Conservation (phyloP, 2,797 vertebrate species). For the Micropoecilia bifurca region DNA sequence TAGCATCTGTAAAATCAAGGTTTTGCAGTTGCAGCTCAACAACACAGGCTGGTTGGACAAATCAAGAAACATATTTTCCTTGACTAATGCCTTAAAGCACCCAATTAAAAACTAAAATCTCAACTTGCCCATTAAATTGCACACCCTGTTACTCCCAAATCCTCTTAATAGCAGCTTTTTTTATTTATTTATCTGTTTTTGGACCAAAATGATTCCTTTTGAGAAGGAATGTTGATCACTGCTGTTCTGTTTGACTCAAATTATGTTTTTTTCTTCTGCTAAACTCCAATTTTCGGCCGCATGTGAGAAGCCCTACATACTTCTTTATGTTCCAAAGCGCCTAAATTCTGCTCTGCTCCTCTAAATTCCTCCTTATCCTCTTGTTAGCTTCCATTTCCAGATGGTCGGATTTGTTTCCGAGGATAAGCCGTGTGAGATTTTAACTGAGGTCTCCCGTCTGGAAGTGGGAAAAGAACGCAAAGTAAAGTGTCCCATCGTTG, state of each 20-base stretch:
- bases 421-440: slow-evolving; percentile 65
- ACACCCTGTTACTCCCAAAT: slow-evolving; percentile 30
- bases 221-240: slow-evolving; percentile 23
- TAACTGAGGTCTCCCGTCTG: slow-evolving; percentile 42
- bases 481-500: slow-evolving; percentile 30
- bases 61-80: slow-evolving; percentile 20
- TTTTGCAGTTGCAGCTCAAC: background rate
- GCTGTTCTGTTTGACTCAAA: slow-evolving; percentile 12
- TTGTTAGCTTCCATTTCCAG: slow-evolving; percentile 53
- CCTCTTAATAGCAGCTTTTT: slow-evolving; percentile 28
- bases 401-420: slow-evolving; percentile 43
- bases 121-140: slow-evolving; percentile 23
- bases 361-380: slow-evolving; percentile 66
- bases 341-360: slow-evolving; percentile 47
- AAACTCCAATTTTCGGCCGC: slow-evolving; percentile 22
- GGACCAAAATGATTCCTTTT: slow-evolving; percentile 27
- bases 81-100: slow-evolving; percentile 20
- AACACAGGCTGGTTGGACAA: slow-evolving; percentile 3
- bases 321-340: slow-evolving; percentile 38
- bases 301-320: slow-evolving; percentile 25
- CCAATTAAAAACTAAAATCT: slow-evolving; percentile 47
- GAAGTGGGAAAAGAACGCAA: slow-evolving; percentile 30
- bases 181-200: slow-evolving; percentile 23
- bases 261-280: slow-evolving; percentile 14
- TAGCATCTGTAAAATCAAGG: slow-evolving; percentile 22